Conservation (phyloP, 2,797 vertebrate species). For the Catostomus latipinnis region DNA sequence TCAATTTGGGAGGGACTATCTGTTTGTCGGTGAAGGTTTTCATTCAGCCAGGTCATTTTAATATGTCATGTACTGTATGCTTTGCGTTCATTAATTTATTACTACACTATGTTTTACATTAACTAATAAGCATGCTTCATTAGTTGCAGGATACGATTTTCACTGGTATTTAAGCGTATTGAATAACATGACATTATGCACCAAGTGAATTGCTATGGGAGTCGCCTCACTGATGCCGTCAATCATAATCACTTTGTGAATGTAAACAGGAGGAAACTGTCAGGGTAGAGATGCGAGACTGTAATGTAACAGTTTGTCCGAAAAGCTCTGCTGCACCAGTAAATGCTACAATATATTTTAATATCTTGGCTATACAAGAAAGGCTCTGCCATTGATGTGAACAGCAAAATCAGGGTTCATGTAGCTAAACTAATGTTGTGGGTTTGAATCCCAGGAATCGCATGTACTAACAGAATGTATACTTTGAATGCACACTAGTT, state of each 20-base stretch:
- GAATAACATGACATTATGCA: neutral
- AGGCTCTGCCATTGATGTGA: neutral
- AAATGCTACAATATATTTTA: neutral
- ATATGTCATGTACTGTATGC: neutral
- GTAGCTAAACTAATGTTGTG: too few relatives aligned
- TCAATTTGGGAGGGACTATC: too few relatives aligned
- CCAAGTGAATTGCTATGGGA: neutral
- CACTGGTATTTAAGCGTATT: neutral
- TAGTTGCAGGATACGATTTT: neutral
- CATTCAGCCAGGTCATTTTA: neutral
- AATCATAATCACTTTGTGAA: constrained; percentile 14
- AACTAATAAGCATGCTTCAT: neutral
- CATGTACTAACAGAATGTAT: too few relatives aligned
- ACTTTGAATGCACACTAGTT: too few relatives aligned
- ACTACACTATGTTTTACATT: neutral
- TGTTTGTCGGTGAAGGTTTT: neutral
- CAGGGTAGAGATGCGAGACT: neutral
- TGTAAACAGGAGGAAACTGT: neutral
- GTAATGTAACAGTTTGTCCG: neutral
- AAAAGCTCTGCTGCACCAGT: neutral
- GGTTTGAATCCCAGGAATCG: too few relatives aligned
- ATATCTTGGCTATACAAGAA: neutral
- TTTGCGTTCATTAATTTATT: neutral
- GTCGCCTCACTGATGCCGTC: neutral
- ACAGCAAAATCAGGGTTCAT: too few relatives aligned